Percentiles rank a stretch among this genome's conserved stretches.
Evolutionary conservation across 2,888 invertebrate genomes (phyloP).

Genomic region (Autographa pulchrina): DNA sequence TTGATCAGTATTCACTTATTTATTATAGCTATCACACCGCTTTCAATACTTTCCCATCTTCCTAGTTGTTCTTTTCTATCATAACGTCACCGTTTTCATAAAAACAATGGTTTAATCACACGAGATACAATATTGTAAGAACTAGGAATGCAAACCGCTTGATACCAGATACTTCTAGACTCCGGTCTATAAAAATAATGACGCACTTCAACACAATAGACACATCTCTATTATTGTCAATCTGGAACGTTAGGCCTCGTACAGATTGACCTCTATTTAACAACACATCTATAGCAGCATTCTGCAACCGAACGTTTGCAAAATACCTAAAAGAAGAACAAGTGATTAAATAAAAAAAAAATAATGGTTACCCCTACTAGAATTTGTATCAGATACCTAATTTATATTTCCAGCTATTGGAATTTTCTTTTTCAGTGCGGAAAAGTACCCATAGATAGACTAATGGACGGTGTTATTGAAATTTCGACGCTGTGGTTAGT

Average conservation of each 20-base stretch:
- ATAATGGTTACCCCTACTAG: too few species aligned
- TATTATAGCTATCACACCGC: neutral
- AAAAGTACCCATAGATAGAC: too few species aligned
- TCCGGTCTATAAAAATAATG: slow-evolving; percentile 1
- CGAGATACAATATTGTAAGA: slow-evolving; percentile 1
- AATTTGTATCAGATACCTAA: too few species aligned
- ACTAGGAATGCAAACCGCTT: neutral
- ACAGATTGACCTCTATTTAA: neutral
- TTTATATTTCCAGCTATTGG: too few species aligned
- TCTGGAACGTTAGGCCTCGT: slow-evolving; percentile 12
- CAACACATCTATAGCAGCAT: neutral
- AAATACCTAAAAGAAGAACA: too few species aligned
- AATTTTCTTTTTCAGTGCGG: too few species aligned
- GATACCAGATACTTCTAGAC: neutral
- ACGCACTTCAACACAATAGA: neutral
- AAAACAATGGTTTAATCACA: neutral
- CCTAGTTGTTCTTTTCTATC: neutral
- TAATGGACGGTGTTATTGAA: neutral
- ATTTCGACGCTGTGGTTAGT: too few species aligned
- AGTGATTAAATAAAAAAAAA: too few species aligned
- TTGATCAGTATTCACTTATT: neutral
- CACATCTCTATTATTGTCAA: slow-evolving; percentile 15
- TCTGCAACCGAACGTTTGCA: neutral
- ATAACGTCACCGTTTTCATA: neutral
- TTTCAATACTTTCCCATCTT: neutral